Evolutionary conservation across 2,113 vertebrate genomes (phyloP).

Genomic region (Myanophis thanlyinensis): DNA sequence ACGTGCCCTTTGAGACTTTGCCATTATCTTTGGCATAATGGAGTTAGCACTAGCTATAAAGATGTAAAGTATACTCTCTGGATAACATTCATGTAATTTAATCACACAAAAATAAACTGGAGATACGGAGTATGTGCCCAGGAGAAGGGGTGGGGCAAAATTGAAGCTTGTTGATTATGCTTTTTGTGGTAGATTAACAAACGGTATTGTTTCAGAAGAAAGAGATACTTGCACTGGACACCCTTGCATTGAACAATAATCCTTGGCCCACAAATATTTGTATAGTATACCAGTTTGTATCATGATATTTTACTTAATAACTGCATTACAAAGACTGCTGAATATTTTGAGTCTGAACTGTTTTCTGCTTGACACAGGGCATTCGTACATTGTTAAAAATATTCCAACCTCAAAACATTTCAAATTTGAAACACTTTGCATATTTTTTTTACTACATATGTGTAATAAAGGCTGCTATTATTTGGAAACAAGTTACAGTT

Average conservation of each 20-base stretch:
- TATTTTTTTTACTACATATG: background rate
- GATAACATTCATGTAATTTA: background rate
- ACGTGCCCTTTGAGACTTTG: background rate
- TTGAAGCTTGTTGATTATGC: background rate
- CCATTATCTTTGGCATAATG: background rate
- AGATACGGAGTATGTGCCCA: background rate
- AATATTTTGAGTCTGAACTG: background rate
- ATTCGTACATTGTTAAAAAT: background rate
- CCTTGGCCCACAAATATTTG: background rate
- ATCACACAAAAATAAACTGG: background rate
- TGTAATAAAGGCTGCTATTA: background rate
- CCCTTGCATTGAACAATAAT: background rate
- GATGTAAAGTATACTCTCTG: background rate
- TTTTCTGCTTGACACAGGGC: background rate
- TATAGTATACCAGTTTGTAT: slow-evolving; percentile 15
- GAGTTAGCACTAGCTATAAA: background rate
- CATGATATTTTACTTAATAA: slow-evolving; percentile 9
- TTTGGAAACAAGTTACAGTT: background rate
- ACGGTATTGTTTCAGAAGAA: background rate
- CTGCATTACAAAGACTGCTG: slow-evolving; percentile 4
- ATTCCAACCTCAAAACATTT: background rate
- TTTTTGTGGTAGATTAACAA: background rate
- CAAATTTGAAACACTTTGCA: background rate
- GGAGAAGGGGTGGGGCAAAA: background rate
- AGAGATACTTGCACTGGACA: background rate